Conservation (phyloP, 2,797 vertebrate genomes). For the Sebastes minor region DNA sequence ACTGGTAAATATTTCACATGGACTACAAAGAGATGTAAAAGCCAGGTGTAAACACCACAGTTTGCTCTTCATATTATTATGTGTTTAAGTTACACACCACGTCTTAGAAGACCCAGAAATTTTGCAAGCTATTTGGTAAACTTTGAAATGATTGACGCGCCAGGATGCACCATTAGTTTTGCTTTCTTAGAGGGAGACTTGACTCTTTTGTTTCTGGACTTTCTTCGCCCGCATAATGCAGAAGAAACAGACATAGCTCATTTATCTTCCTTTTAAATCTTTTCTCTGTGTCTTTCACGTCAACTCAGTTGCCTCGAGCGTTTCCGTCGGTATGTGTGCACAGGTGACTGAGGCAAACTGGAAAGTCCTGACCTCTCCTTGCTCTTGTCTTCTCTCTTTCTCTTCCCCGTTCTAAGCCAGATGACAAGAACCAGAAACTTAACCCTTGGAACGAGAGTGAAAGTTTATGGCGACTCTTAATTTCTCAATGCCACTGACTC, state of each 20-base stretch:
- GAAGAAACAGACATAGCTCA: background rate
- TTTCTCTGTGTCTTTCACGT: background rate
- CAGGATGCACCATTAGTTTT: background rate
- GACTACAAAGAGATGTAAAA: background rate
- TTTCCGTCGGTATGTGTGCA: background rate
- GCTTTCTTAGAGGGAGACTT: background rate
- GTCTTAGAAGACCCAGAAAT: background rate
- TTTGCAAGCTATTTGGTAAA: background rate
- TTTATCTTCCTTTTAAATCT: background rate
- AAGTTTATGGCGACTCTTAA: background rate
- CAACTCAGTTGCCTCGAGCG: background rate
- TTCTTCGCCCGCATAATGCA: background rate
- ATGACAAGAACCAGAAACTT: conserved; percentile 50
- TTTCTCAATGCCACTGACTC: conserved; percentile 3
- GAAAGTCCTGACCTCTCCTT: conserved; percentile 54
- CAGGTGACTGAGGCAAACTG: conserved; percentile 47
- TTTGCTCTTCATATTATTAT: background rate
- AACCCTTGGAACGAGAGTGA: conserved; percentile 4
- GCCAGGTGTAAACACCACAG: background rate
- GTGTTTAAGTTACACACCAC: background rate
- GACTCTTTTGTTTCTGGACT: background rate
- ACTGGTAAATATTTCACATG: background rate
- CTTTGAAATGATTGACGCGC: background rate
- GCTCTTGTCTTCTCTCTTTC: background rate
- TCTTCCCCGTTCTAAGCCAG: background rate